Evolutionary conservation across 1,140 invertebrate species (phyloP).

Genomic region (Drosophila lowei): DNA sequence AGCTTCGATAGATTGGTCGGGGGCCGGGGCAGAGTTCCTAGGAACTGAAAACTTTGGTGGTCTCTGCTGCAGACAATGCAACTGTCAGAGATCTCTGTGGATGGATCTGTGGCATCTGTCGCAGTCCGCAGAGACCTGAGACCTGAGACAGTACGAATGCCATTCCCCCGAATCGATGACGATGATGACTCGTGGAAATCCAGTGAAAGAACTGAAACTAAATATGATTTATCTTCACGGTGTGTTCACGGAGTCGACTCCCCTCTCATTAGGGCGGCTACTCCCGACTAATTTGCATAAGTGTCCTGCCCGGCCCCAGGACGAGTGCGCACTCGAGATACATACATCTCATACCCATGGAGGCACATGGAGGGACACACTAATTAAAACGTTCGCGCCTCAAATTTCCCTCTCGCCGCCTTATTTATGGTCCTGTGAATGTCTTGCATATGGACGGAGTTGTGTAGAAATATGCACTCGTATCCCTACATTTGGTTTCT

Average conservation of each 20-base stretch:
- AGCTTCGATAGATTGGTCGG: background rate
- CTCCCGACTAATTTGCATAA: slow-evolving; percentile 69
- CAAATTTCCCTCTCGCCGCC: slow-evolving; percentile 57
- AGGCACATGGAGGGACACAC: slow-evolving; percentile 53
- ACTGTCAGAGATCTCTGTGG: slow-evolving; percentile 57
- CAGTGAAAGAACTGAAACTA: slow-evolving; percentile 27
- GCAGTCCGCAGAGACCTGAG: slow-evolving; percentile 40
- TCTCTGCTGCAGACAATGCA: slow-evolving; percentile 56
- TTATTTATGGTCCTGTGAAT: slow-evolving; percentile 47
- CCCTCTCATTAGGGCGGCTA: slow-evolving; percentile 48
- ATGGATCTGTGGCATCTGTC: slow-evolving; percentile 57
- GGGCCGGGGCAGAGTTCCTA: slow-evolving; percentile 3
- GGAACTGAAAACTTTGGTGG: slow-evolving; percentile 59
- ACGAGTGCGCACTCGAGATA: slow-evolving; percentile 48
- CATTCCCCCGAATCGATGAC: slow-evolving; percentile 49
- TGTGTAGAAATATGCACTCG: slow-evolving; percentile 22
- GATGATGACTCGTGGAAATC: slow-evolving; percentile 66
- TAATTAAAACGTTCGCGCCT: slow-evolving; percentile 81
- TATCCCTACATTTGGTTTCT: slow-evolving; percentile 8
- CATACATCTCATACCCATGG: background rate
- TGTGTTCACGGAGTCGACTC: slow-evolving; percentile 23
- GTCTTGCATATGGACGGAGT: slow-evolving; percentile 67
- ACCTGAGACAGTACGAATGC: slow-evolving; percentile 16
- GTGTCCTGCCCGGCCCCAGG: slow-evolving; percentile 31
- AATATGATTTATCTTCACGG: slow-evolving; percentile 69